A percentile compares a stretch with the other conserved stretches of the same genome.
These are phyloP conservation scores for Nematopogon swammerdamellus DNA, from an alignment of 2,888 invertebrate species.

Conservation along the genomic window DNA sequence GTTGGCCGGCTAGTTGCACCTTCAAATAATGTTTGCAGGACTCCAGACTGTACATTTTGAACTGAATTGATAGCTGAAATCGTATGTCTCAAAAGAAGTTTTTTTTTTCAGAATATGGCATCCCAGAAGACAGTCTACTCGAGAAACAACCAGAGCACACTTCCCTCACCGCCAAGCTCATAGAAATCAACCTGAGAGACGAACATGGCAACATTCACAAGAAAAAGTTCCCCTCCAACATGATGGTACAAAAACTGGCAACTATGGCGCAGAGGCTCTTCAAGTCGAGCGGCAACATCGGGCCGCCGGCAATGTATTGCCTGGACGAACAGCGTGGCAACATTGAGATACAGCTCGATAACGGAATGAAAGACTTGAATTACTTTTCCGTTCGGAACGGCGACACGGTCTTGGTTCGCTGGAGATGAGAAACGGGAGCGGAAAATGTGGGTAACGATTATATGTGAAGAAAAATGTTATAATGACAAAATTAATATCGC, in stretches of 20 bases:
- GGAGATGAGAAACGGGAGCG: too few relatives aligned
- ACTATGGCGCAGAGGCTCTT: conserved; percentile 77
- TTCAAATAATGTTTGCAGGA: too few relatives aligned
- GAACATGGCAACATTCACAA: conserved; percentile 57
- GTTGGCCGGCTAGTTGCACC: too few relatives aligned
- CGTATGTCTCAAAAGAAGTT: background rate
- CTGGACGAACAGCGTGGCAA: conserved; percentile 57
- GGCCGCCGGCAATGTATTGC: conserved; percentile 42
- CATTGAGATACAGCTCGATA: conserved; percentile 73
- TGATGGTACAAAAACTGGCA: conserved; percentile 79
- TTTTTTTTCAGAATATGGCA: conserved; percentile 69
- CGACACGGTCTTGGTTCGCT: conserved; percentile 73
- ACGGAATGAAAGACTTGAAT: conserved; percentile 76
- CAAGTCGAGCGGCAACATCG: conserved; percentile 33
- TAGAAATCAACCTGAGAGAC: conserved; percentile 53
- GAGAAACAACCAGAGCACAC: conserved; percentile 43
- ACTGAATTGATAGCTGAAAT: too few relatives aligned
- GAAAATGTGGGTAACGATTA: too few relatives aligned
- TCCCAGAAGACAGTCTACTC: conserved; percentile 73
- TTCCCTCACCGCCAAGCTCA: conserved; percentile 66
- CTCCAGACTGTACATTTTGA: too few relatives aligned
- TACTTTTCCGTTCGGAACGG: conserved; percentile 84
- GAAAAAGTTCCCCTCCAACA: conserved; percentile 73
- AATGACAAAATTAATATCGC: too few relatives aligned
- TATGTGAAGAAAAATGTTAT: too few relatives aligned